These are phyloP conservation scores for Cisticola juncidis DNA, from an alignment of 2,113 vertebrate genomes.

Conservation along the genomic window DNA sequence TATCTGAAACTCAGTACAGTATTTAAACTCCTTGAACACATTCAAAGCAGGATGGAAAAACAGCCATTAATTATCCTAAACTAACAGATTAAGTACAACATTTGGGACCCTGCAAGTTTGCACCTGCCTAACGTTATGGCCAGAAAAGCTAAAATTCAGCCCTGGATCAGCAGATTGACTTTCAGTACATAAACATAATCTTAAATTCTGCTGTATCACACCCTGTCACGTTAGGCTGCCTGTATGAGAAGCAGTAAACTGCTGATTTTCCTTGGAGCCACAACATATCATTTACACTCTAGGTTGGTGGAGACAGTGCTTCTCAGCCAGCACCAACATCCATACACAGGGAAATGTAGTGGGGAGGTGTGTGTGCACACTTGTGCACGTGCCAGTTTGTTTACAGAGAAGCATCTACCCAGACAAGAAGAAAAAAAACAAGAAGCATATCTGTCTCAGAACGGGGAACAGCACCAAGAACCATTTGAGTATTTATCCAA, in stretches of 20 bases:
- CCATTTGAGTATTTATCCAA: neutral
- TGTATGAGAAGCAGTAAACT: neutral
- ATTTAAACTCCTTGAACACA: neutral
- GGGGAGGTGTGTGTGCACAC: neutral
- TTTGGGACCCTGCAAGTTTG: neutral
- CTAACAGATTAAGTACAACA: neutral
- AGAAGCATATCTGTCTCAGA: neutral
- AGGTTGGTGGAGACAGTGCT: neutral
- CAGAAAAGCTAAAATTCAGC: neutral
- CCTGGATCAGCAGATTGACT: neutral
- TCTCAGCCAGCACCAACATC: neutral
- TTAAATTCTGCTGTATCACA: neutral
- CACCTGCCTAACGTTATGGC: neutral
- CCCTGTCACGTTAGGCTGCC: neutral
- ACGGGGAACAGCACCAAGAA: neutral
- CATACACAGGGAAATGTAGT: neutral
- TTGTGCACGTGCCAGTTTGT: rapidly evolving
- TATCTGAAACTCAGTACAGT: neutral
- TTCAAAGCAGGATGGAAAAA: neutral
- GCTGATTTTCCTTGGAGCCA: neutral
- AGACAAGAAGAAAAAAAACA: neutral
- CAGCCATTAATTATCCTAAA: neutral
- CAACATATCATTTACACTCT: neutral
- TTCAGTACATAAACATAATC: neutral
- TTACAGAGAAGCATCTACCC: neutral